These are phyloP conservation scores for Mylabris sibirica DNA, from an alignment of 2,888 invertebrate genomes.

Conservation along the genomic window DNA sequence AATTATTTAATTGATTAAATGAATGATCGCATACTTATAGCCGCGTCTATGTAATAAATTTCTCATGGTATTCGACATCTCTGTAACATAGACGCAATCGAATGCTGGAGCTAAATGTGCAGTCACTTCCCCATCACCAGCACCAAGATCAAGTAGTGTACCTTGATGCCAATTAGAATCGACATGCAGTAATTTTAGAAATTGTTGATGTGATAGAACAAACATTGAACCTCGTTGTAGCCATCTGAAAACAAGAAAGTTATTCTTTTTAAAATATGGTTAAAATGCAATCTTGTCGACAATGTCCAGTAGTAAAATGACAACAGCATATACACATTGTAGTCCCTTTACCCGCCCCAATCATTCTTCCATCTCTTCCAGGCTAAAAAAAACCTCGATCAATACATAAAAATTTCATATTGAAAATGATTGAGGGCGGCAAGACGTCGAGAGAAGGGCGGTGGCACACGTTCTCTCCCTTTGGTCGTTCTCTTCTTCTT, in stretches of 20 bases:
- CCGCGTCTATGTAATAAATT: constrained; percentile 78
- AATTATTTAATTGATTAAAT: constrained; percentile 15
- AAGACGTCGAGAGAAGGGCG: constrained; percentile 42
- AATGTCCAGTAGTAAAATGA: constrained; percentile 58
- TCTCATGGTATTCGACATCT: constrained; percentile 90
- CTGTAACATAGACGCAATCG: constrained; percentile 82
- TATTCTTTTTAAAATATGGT: background rate
- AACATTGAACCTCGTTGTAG: constrained; percentile 96
- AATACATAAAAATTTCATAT: constrained; percentile 65
- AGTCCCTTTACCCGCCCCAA: constrained; percentile 45
- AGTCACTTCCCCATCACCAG: constrained; percentile 96
- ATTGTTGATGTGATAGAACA: constrained; percentile 86
- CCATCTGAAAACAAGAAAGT: constrained; percentile 67
- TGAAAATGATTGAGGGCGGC: constrained; percentile 63
- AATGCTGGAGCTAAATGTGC: constrained; percentile 79
- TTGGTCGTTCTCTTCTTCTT: constrained; percentile 9
- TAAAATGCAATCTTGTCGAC: constrained; percentile 49
- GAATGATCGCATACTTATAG: constrained; percentile 72
- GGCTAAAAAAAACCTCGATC: constrained; percentile 62
- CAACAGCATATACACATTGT: constrained; percentile 46
- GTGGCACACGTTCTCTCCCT: constrained; percentile 36
- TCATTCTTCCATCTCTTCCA: constrained; percentile 51
- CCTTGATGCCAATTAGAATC: constrained; percentile 58
- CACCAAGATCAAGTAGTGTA: constrained; percentile 85
- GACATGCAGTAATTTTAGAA: constrained; percentile 69